A percentile compares a stretch with the other conserved stretches of the same genome.
Conservation (phyloP, 2,888 invertebrate species). For the Lamellibrachia satsuma region DNA sequence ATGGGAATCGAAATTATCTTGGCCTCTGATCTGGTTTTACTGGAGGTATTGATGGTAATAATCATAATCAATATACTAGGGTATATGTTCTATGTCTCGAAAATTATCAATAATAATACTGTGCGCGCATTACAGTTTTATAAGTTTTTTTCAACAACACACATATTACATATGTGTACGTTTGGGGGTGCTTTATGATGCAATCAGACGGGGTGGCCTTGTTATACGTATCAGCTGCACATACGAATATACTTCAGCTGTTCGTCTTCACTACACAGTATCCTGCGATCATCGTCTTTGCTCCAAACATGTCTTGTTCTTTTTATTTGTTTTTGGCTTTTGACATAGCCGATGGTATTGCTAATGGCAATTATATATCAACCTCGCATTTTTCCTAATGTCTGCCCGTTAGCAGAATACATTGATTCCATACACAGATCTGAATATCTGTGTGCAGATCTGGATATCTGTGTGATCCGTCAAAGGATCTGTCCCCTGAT, state of each 20-base stretch:
- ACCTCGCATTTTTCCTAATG: not conserved
- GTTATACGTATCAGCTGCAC: not conserved
- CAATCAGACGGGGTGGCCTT: not conserved
- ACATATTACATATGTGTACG: not conserved
- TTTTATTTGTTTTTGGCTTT: not conserved
- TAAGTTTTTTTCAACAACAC: not conserved
- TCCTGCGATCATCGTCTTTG: not conserved
- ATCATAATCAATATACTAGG: no score
- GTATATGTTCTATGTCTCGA: no score
- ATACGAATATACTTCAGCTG: not conserved
- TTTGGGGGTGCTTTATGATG: not conserved
- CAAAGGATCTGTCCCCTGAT: not conserved
- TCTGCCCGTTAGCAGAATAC: not conserved
- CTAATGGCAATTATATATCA: no score
- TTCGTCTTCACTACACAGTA: not conserved
- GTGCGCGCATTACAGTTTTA: no score
- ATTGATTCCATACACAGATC: not conserved
- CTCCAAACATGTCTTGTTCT: not conserved
- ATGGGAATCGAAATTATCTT: no score
- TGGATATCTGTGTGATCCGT: not conserved
- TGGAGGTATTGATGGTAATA: no score
- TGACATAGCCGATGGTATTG: not conserved
- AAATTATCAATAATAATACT: no score
- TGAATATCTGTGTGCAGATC: not conserved
- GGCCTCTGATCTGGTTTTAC: no score